A percentile compares a stretch with the other conserved stretches of the same genome.
phyloP scores from a whole-genome alignment of 2,888 invertebrate genomes.

The Limnephilus auricula region DNA sequence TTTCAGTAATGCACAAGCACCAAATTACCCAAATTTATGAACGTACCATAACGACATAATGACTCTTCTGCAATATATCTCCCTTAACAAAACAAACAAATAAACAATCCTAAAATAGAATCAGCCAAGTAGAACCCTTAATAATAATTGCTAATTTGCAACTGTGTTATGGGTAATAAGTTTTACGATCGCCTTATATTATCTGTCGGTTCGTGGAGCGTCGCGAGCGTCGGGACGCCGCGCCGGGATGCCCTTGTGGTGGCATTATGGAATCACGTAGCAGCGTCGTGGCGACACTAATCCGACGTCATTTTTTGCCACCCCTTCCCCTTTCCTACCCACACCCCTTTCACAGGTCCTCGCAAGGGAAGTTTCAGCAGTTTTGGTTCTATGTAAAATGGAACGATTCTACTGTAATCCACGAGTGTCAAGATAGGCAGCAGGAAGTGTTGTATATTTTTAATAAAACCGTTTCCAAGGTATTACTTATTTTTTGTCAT shows the following conservation, averaged over 20 bases:
- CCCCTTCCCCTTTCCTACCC: background rate
- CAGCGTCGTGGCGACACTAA: constrained; percentile 51
- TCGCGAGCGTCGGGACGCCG: constrained; percentile 16
- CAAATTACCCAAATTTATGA: background rate
- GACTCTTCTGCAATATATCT: background rate
- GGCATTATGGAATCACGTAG: constrained; percentile 54
- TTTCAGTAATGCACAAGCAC: background rate
- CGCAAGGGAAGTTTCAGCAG: background rate
- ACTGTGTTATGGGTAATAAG: background rate
- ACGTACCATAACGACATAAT: background rate
- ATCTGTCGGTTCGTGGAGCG: constrained; percentile 10
- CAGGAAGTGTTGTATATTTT: too few species aligned
- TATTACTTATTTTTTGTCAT: background rate
- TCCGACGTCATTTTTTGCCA: constrained; percentile 44
- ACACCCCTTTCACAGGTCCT: background rate
- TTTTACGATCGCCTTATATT: constrained; percentile 2
- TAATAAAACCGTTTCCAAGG: too few species aligned
- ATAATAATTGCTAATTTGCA: background rate
- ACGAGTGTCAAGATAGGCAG: too few species aligned
- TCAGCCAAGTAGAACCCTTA: background rate
- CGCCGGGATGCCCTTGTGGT: constrained; percentile 22
- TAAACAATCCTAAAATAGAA: background rate
- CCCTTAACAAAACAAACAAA: background rate
- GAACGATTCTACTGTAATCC: background rate
- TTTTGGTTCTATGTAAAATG: background rate